Evolutionary conservation across 2,797 vertebrate genomes (phyloP), one percentile per base, ranked within the genome.

Genomic region (Macroramphosus scolopax): DNA sequence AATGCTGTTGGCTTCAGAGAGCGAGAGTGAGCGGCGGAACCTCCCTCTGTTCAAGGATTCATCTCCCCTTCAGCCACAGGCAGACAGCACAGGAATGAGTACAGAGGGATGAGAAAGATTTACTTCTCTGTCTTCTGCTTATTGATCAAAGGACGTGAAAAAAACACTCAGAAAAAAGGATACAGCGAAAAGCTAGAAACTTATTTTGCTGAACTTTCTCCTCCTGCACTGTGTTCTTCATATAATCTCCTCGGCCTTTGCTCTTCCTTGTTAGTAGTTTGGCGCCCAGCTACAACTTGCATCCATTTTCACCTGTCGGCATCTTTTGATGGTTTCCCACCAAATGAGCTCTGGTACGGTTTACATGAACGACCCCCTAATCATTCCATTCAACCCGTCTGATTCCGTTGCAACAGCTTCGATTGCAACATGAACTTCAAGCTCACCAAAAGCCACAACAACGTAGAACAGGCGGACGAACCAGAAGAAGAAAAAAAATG

Each of bases 41-140:
- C 80, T 78, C 77, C 77, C 75, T 80, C 68, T 73, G 75, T 76
- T 82, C 67, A 46, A 59, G 29, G 76, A 84, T 75, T 85, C 82
- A 78, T 86, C 75, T 75, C 63, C 51, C 57, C 62, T 73, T 72
- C 75, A 83, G 78, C 78, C 82, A 83, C 75, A 74, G 80, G 85
- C 81, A 81, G 70, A 70, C 61, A 32, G 78, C 63, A 41, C 68
- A 73, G 75, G 77, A 73, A 69, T 41, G 54, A 79, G 68, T 56
- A 59, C 64, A 78, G 82, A 74, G 51, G 71, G 70, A 83, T 53
- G 71, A 77, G 75, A 55, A 63, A 74, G 77, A 66, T 82, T 82
- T 78, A 64, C 45, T 77, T 68, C 68, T 77, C 77, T 69, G 71
- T 77, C 76, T 72, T 64, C 65, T 72, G 69, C 74, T 80, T 77